Percentiles rank a stretch among this genome's conserved stretches.
These are phyloP conservation scores for Platygyra sinensis DNA, from an alignment of 64 coral and sea anemone genomes.

Conservation along the genomic window DNA sequence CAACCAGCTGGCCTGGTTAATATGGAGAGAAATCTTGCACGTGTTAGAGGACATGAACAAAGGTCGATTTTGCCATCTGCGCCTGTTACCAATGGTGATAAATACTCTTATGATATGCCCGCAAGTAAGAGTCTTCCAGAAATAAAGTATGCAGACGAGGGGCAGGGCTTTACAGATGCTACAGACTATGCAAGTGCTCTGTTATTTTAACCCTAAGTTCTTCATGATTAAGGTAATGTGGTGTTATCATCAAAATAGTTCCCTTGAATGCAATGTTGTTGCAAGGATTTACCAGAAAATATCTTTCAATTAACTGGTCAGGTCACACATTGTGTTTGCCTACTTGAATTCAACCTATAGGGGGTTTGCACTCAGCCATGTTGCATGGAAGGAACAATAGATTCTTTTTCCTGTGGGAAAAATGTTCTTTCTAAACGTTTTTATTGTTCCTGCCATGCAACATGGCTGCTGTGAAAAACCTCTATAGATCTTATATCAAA, in stretches of 20 bases:
- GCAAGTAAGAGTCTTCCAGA: conserved; percentile 19
- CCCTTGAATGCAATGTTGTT: neutral
- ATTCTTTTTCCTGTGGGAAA: too few species aligned
- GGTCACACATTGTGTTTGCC: too few species aligned
- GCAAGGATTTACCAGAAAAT: too few species aligned
- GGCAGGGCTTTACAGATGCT: conserved; percentile 71
- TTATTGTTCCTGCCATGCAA: too few species aligned
- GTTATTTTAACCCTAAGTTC: conserved; percentile 48
- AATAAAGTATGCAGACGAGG: conserved; percentile 77
- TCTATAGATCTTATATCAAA: too few species aligned
- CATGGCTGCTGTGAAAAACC: too few species aligned
- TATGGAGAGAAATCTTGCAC: conserved; percentile 31
- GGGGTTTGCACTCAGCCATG: too few species aligned
- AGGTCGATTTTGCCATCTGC: neutral
- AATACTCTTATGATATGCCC: neutral
- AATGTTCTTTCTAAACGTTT: too few species aligned
- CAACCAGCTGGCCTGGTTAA: conserved; percentile 51
- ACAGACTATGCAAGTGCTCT: conserved; percentile 68
- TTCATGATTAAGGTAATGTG: too few species aligned
- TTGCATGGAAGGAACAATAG: too few species aligned
- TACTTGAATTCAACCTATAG: too few species aligned
- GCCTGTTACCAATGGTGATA: conserved; percentile 5
- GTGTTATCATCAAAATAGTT: neutral
- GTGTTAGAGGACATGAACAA: neutral
- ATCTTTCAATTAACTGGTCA: too few species aligned